A percentile compares a stretch with the other conserved stretches of the same genome.
phyloP scores from a whole-genome alignment of 2,113 vertebrate species.

The Myocastor coypus region DNA sequence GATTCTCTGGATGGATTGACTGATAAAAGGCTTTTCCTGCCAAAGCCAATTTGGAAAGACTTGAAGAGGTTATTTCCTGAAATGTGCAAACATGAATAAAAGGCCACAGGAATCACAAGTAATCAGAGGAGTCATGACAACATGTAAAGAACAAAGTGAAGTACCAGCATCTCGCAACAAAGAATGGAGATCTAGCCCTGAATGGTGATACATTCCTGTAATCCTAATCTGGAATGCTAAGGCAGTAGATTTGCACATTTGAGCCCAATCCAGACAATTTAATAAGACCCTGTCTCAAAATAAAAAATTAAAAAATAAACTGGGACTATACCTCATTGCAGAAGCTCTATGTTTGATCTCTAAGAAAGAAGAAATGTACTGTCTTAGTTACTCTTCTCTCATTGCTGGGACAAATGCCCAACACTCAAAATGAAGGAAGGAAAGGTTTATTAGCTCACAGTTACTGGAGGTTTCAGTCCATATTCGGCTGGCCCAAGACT shows the following conservation, averaged over 20 bases:
- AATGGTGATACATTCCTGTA: neutral
- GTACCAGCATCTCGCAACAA: neutral
- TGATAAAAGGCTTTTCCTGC: neutral
- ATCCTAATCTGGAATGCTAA: neutral
- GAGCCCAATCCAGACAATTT: neutral
- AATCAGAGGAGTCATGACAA: neutral
- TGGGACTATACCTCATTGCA: neutral
- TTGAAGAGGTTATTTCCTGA: neutral
- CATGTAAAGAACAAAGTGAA: neutral
- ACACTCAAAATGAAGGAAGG: too few relatives aligned
- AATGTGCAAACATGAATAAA: neutral
- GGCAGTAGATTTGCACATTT: neutral
- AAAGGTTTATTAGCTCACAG: too few relatives aligned
- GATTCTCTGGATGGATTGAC: neutral
- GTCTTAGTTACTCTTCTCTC: too few relatives aligned
- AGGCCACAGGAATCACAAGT: neutral
- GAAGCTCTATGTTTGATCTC: neutral
- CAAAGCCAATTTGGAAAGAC: neutral
- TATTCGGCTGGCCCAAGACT: too few relatives aligned
- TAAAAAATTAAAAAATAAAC: neutral
- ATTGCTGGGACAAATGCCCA: too few relatives aligned
- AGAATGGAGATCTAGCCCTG: neutral
- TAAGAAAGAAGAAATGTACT: neutral
- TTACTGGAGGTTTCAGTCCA: too few relatives aligned
- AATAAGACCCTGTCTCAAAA: neutral